A percentile compares a stretch with the other conserved stretches of the same genome.
phyloP scores from a whole-genome alignment of 2,113 vertebrate genomes.

The Embiotoca jacksoni region DNA sequence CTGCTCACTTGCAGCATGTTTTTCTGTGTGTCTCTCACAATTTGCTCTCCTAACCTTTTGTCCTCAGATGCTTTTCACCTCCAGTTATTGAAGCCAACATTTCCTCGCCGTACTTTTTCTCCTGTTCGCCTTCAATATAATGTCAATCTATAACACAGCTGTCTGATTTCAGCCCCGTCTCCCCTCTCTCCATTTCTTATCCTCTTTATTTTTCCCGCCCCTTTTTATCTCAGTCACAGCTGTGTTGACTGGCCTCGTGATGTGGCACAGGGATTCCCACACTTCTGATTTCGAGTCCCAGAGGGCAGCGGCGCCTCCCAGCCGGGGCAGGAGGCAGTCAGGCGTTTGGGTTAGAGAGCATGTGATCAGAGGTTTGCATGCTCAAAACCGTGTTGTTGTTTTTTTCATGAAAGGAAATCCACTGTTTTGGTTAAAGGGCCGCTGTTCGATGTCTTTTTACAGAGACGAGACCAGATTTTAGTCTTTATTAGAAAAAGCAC shows the following conservation, averaged over 20 bases:
- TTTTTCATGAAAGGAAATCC: background rate
- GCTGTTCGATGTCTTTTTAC: background rate
- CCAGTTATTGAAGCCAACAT: constrained; percentile 1
- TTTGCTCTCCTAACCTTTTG: constrained; percentile 12
- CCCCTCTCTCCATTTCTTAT: background rate
- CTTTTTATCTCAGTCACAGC: constrained; percentile 37
- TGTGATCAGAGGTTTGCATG: background rate
- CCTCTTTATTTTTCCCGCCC: background rate
- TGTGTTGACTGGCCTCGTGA: constrained; percentile 7
- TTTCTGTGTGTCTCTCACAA: constrained; percentile 2
- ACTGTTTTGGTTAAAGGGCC: background rate
- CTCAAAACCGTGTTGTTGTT: background rate
- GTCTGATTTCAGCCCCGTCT: background rate
- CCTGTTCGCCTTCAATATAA: constrained; percentile 1
- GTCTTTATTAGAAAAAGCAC: background rate
- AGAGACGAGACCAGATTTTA: background rate
- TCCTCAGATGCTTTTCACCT: constrained; percentile 19
- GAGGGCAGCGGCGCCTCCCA: background rate
- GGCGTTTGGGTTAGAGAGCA: background rate
- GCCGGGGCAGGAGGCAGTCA: background rate
- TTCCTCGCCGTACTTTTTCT: background rate
- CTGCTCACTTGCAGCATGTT: constrained; percentile 15
- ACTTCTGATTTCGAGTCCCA: background rate
- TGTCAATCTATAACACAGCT: background rate
- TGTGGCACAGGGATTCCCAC: constrained; percentile 26